phyloP scores from a whole-genome alignment of 2,888 invertebrate genomes.

The Chymomyza fuscimana region DNA sequence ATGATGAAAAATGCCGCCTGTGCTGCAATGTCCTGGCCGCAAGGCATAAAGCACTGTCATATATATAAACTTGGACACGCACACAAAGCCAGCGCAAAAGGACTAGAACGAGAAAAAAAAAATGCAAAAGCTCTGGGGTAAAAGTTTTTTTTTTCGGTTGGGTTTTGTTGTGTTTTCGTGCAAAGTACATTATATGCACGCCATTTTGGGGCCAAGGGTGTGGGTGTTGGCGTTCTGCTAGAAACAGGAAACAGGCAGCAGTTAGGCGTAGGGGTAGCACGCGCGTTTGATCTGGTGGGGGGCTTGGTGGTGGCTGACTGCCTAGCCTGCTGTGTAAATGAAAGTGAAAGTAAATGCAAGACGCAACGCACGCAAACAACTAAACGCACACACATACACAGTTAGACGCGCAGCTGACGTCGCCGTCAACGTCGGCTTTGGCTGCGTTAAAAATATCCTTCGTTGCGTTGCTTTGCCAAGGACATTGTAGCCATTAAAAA shows the following conservation, averaged over 20 bases:
- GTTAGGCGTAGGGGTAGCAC: not conserved
- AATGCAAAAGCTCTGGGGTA: slow-evolving; percentile 74
- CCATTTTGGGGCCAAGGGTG: slow-evolving; percentile 25
- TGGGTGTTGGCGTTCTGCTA: not conserved
- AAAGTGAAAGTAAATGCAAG: slow-evolving; percentile 74
- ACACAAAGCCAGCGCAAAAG: slow-evolving; percentile 16
- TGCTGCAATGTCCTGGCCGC: slow-evolving; percentile 64
- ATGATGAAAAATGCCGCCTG: slow-evolving; percentile 18
- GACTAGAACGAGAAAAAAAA: slow-evolving; percentile 30
- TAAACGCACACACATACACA: slow-evolving; percentile 4
- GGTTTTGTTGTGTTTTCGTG: not conserved
- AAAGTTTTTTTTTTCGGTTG: slow-evolving; percentile 46
- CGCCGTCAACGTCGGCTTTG: slow-evolving; percentile 17
- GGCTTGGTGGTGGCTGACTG: not conserved
- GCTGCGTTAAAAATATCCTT: slow-evolving; percentile 64
- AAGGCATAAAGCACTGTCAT: slow-evolving; percentile 66
- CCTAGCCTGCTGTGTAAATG: slow-evolving; percentile 27
- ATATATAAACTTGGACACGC: slow-evolving; percentile 61
- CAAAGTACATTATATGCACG: slow-evolving; percentile 74
- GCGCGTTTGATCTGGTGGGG: not conserved
- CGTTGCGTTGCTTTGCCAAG: slow-evolving; percentile 77
- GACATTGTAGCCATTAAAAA: slow-evolving; percentile 79
- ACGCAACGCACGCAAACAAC: slow-evolving; percentile 28
- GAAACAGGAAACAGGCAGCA: slow-evolving; percentile 16
- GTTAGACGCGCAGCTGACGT: slow-evolving; percentile 22